These are phyloP conservation scores for Spondyliosoma cantharus DNA, from an alignment of 2,797 vertebrate genomes.

Conservation along the genomic window DNA sequence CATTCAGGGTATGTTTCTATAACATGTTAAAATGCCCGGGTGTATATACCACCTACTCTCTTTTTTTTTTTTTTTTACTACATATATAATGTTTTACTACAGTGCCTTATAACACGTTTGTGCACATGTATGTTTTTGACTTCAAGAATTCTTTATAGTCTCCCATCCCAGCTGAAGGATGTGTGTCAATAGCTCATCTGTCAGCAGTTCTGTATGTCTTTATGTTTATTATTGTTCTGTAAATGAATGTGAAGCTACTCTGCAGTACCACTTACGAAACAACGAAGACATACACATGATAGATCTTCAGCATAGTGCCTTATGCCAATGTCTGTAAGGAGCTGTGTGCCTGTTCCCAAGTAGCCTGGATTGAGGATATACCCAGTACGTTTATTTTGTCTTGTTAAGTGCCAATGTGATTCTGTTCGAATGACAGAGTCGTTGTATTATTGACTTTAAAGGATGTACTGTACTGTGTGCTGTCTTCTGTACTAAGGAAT, in stretches of 20 bases:
- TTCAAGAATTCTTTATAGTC: slow-evolving; percentile 45
- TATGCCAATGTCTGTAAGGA: slow-evolving; percentile 55
- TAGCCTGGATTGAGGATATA: slow-evolving; percentile 75
- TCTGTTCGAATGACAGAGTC: slow-evolving; percentile 73
- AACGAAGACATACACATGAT: slow-evolving; percentile 47
- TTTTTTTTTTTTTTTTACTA: slow-evolving; percentile 70
- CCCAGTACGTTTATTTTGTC: slow-evolving; percentile 56
- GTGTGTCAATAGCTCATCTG: slow-evolving; percentile 55
- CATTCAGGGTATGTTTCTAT: slow-evolving; percentile 82
- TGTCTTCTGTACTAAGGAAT: slow-evolving; percentile 78
- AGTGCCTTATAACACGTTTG: slow-evolving; percentile 80
- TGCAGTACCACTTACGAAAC: slow-evolving; percentile 62
- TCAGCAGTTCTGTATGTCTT: slow-evolving; percentile 52
- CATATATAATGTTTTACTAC: slow-evolving; percentile 79
- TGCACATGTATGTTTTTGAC: slow-evolving; percentile 72
- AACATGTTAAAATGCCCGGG: slow-evolving; percentile 77
- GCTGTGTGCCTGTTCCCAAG: slow-evolving; percentile 49
- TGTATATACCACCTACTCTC: slow-evolving; percentile 73
- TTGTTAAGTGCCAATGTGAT: slow-evolving; percentile 63
- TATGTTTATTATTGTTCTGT: slow-evolving; percentile 58
- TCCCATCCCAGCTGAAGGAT: slow-evolving; percentile 51
- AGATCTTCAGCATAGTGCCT: slow-evolving; percentile 48
- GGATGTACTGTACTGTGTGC: slow-evolving; percentile 76
- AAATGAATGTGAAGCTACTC: slow-evolving; percentile 76
- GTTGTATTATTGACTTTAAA: slow-evolving; percentile 64